phyloP scores from a whole-genome alignment of 2,113 vertebrate species.

The Nannospalax galili region DNA sequence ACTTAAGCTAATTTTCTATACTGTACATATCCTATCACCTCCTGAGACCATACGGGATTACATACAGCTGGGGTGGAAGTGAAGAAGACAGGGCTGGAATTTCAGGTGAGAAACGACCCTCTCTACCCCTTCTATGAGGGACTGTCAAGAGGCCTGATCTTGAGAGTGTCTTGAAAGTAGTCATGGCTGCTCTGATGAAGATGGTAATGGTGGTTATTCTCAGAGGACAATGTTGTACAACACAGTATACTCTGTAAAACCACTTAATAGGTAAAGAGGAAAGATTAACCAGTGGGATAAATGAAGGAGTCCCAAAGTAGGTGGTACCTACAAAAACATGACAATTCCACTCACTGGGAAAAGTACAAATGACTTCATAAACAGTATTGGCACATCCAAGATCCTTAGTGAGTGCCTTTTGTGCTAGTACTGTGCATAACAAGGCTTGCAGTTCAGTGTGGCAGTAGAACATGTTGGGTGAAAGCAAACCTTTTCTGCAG shows the following conservation, averaged over 20 bases:
- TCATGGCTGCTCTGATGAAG: not conserved
- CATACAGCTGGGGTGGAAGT: not conserved
- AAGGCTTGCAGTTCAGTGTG: not conserved
- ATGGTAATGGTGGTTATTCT: not conserved
- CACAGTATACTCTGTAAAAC: not conserved
- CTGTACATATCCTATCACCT: not conserved
- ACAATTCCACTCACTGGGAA: not conserved
- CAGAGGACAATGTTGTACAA: no score
- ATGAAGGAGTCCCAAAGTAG: not conserved
- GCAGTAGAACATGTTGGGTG: not conserved
- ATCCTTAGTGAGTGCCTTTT: not conserved
- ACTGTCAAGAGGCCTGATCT: not conserved
- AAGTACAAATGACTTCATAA: not conserved
- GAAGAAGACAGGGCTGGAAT: not conserved
- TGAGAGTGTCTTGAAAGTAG: not conserved
- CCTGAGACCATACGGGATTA: not conserved
- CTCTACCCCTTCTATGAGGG: not conserved
- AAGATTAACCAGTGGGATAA: not conserved
- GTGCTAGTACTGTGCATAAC: no score
- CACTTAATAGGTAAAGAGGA: not conserved
- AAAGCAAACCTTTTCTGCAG: not conserved
- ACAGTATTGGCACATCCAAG: no score
- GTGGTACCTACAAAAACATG: not conserved
- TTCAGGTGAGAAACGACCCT: not conserved
- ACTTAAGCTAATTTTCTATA: not conserved